Percentiles rank a stretch among this genome's conserved stretches.
Evolutionary conservation across 2,113 vertebrate species (phyloP).

Genomic region (Trichomycterus rosablanca): DNA sequence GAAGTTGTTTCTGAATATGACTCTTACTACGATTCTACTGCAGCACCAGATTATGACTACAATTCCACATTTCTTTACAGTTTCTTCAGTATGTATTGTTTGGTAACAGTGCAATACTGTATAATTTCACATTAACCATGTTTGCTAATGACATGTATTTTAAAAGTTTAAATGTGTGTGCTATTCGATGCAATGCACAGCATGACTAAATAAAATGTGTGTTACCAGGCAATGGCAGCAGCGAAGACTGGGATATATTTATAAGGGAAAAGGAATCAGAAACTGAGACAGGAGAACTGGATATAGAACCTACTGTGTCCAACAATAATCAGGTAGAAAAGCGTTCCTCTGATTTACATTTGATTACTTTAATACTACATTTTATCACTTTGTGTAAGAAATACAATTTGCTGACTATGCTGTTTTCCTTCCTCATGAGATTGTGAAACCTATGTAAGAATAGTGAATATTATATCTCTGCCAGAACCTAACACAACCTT

Average conservation of each 20-base stretch:
- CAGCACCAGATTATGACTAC: conserved; percentile 30
- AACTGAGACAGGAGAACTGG: neutral
- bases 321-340: conserved; percentile 8
- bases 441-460: no score
- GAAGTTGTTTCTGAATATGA: no score
- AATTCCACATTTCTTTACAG: conserved; percentile 28
- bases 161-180: neutral
- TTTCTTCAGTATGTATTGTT: conserved; percentile 45
- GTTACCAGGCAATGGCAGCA: conserved; percentile 42
- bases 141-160: neutral
- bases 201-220: neutral
- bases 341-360: neutral
- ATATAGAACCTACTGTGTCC: neutral
- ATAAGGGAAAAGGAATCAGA: neutral
- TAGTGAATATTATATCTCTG: neutral
- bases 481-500: neutral
- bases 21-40: conserved; percentile 10
- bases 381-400: neutral
- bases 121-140: neutral
- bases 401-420: neutral
- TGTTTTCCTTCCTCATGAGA: neutral
- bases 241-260: conserved; percentile 36
- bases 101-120: no score
- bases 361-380: no score
- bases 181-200: neutral